Evolutionary conservation across 2,888 invertebrate species (phyloP).

Genomic region (Noctua pronuba): DNA sequence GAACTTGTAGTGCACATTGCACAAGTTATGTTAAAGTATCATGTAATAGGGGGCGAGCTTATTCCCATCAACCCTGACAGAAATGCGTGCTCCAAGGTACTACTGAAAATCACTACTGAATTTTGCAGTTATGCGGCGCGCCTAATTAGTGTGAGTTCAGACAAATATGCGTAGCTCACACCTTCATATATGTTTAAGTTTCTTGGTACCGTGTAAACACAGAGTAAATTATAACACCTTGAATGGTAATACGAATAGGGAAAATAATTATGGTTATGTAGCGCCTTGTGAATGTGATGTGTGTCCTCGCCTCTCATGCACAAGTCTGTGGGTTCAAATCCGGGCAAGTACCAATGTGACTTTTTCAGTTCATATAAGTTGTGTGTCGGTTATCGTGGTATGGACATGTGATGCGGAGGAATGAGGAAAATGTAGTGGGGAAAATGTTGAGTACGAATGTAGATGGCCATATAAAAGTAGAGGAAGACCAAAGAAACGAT

Average conservation of each 20-base stretch:
- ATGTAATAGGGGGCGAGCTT: neutral
- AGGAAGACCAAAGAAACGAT: too few species aligned
- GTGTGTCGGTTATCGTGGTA: too few species aligned
- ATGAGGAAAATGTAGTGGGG: too few species aligned
- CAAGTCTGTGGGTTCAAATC: neutral
- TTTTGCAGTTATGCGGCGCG: neutral
- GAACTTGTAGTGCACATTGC: neutral
- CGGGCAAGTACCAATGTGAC: neutral
- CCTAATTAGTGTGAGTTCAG: neutral
- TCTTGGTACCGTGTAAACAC: neutral
- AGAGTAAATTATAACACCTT: neutral
- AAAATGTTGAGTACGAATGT: too few species aligned
- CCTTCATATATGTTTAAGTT: neutral
- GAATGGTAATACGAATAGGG: neutral
- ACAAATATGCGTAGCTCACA: neutral
- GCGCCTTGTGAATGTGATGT: neutral
- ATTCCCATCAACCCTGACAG: too few species aligned
- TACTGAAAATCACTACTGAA: neutral
- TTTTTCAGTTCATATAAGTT: neutral
- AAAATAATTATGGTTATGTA: neutral
- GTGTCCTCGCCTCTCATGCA: neutral
- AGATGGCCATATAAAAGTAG: too few species aligned
- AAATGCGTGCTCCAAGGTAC: too few species aligned
- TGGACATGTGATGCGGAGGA: too few species aligned
- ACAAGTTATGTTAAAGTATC: neutral